Percentiles rank a stretch among this genome's conserved stretches.
phyloP scores from a whole-genome alignment of 1,140 invertebrate species.

The Drosophila bocqueti region DNA sequence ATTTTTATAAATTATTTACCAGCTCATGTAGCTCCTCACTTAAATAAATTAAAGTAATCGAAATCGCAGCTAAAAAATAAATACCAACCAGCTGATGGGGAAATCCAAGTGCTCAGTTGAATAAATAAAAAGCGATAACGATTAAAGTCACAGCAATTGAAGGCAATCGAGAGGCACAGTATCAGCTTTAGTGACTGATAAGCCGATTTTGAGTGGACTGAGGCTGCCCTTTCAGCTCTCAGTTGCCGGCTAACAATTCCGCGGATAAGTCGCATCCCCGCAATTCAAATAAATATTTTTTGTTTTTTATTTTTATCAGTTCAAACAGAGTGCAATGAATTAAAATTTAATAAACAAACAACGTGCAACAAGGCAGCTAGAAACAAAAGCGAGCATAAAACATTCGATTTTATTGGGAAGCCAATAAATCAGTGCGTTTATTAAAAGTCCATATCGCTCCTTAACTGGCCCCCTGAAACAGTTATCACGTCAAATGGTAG shows the following conservation, averaged over 20 bases:
- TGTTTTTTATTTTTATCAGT: neutral
- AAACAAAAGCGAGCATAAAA: neutral
- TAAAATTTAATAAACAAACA: slow-evolving; percentile 9
- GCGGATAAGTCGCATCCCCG: slow-evolving; percentile 14
- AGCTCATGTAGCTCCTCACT: neutral
- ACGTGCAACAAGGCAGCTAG: neutral
- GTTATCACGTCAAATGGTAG: slow-evolving; percentile 13
- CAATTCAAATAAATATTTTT: neutral
- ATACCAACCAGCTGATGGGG: neutral
- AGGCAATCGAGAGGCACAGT: slow-evolving; percentile 6
- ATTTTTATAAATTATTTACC: neutral
- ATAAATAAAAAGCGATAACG: slow-evolving; percentile 19
- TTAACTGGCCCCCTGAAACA: neutral
- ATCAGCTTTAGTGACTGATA: slow-evolving; percentile 32
- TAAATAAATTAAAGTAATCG: neutral
- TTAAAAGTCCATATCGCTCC: neutral
- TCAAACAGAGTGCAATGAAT: slow-evolving; percentile 8
- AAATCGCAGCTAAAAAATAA: neutral
- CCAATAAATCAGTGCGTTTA: slow-evolving; percentile 8
- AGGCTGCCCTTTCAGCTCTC: neutral
- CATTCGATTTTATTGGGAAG: neutral
- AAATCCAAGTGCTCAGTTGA: neutral
- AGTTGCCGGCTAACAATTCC: slow-evolving; percentile 5
- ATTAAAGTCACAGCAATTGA: slow-evolving; percentile 4
- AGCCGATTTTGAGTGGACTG: slow-evolving; percentile 6